phyloP scores from a whole-genome alignment of 2,113 vertebrate species.

The Osmerus eperlanus region DNA sequence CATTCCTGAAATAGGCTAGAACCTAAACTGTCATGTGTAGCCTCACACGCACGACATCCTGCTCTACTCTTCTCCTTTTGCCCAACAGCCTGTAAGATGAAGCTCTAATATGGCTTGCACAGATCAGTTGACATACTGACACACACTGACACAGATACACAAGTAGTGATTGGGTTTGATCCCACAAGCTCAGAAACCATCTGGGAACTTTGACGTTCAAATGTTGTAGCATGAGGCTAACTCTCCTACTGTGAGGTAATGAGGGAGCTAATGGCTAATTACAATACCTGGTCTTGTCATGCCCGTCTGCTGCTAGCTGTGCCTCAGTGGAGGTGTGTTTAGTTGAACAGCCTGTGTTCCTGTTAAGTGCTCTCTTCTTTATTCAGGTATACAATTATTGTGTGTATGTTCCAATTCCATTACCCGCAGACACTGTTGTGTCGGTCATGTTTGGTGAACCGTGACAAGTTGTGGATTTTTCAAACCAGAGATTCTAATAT shows the following conservation, averaged over 20 bases:
- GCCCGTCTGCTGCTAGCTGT: slow-evolving; percentile 33
- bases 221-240: slow-evolving; percentile 14
- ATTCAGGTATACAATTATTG: not conserved
- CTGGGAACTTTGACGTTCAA: slow-evolving; percentile 38
- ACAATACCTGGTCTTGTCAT: slow-evolving; percentile 41
- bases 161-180: slow-evolving; percentile 56
- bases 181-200: slow-evolving; percentile 42
- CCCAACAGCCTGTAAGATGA: slow-evolving; percentile 19
- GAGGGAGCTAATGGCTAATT: slow-evolving; percentile 25
- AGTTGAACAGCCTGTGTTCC: not conserved
- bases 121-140: slow-evolving; percentile 9
- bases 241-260: slow-evolving; percentile 27
- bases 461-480: not conserved
- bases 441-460: not conserved
- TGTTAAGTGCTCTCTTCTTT: slow-evolving; percentile 17
- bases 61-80: slow-evolving; percentile 6
- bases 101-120: slow-evolving; percentile 10
- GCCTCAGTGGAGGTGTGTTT: slow-evolving; percentile 17
- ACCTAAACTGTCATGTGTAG: slow-evolving; percentile 45
- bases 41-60: too few relatives aligned
- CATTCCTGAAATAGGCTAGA: slow-evolving; percentile 51
- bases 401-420: not conserved
- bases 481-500: not conserved
- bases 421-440: not conserved
- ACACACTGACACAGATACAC: slow-evolving; percentile 14